phyloP scores from a whole-genome alignment of 2,888 invertebrate species.

The Scaptomyza cyrtandrae region DNA sequence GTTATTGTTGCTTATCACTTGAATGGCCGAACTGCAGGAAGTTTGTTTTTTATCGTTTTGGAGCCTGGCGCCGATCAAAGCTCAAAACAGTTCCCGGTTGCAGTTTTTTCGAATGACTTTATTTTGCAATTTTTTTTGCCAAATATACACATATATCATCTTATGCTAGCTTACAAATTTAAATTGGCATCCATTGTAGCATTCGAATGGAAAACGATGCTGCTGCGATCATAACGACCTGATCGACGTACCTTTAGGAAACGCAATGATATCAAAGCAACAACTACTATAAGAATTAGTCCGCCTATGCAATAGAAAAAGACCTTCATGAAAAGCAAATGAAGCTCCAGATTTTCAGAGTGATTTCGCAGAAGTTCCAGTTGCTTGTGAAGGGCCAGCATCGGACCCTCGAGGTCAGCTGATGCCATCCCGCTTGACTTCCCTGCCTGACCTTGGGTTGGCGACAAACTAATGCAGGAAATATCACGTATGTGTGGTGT shows the following conservation, averaged over 20 bases:
- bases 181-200: constrained; percentile 80
- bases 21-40: constrained; percentile 38
- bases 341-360: constrained; percentile 73
- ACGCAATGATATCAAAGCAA: constrained; percentile 48
- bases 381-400: constrained; percentile 60
- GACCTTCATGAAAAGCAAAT: constrained; percentile 75
- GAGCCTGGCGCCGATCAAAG: constrained; percentile 15
- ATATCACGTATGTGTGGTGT: constrained; percentile 83
- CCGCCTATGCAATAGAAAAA: constrained; percentile 65
- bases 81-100: constrained; percentile 32
- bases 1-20: constrained; percentile 33
- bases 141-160: background rate
- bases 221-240: constrained; percentile 75
- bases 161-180: constrained; percentile 32
- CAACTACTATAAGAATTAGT: constrained; percentile 43
- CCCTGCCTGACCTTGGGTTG: constrained; percentile 30
- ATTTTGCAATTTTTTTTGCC: constrained; percentile 10
- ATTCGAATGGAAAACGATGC: constrained; percentile 82
- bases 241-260: constrained; percentile 65
- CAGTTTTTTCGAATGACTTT: background rate
- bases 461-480: constrained; percentile 68
- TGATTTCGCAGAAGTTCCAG: constrained; percentile 71
- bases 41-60: constrained; percentile 14
- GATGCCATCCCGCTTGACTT: constrained; percentile 21
- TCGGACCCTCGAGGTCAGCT: constrained; percentile 18